These are phyloP conservation scores for Andrena chrysosceles DNA, from an alignment of 2,888 invertebrate species.

Conservation along the genomic window DNA sequence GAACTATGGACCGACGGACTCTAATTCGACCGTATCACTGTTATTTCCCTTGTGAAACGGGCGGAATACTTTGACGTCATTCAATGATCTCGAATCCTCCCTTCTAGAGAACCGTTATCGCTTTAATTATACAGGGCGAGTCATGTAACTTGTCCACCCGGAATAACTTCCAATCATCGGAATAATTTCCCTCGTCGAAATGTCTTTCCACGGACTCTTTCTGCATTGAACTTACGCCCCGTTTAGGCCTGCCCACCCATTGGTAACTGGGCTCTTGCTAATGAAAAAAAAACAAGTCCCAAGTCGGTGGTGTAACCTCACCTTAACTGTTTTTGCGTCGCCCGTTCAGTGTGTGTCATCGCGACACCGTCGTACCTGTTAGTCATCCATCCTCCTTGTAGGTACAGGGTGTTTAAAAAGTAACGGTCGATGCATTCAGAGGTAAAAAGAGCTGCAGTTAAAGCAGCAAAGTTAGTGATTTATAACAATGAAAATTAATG, in stretches of 20 bases:
- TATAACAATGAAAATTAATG: no score
- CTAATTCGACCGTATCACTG: slow-evolving; percentile 6
- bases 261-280: not conserved
- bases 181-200: no score
- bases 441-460: no score
- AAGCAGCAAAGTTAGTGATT: no score
- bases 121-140: no score
- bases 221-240: not conserved
- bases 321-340: slow-evolving; percentile 33
- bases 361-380: slow-evolving; percentile 47
- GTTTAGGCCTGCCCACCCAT: no score
- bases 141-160: no score
- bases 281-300: not conserved
- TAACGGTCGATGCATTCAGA: not conserved
- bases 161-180: no score
- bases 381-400: slow-evolving; percentile 60
- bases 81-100: no score
- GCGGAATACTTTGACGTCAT: not conserved
- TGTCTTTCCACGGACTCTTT: no score
- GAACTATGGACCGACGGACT: slow-evolving; percentile 17
- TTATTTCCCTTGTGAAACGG: slow-evolving; percentile 3
- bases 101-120: no score
- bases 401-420: slow-evolving; percentile 36
- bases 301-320: slow-evolving; percentile 6
- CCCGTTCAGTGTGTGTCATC: slow-evolving; percentile 60